These are phyloP conservation scores for Branchinecta lynchi DNA, from an alignment of 1,140 invertebrate genomes.

Conservation along the genomic window DNA sequence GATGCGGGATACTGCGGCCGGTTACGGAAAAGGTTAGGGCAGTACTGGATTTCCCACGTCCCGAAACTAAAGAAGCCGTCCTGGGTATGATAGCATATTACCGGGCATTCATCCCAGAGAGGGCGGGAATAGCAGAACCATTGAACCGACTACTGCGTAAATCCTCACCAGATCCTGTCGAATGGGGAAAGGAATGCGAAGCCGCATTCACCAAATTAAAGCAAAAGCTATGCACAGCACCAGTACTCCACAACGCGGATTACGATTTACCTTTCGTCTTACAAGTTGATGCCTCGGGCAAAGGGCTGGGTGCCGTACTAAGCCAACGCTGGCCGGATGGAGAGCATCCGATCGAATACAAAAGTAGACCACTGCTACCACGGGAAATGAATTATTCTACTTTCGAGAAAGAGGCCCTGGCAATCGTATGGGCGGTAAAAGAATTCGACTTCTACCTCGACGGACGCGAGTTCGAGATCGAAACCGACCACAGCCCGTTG, in stretches of 20 bases:
- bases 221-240: background rate
- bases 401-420: too few relatives aligned
- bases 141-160: slow-evolving; percentile 16
- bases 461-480: too few relatives aligned
- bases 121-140: slow-evolving; percentile 1
- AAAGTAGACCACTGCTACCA: background rate
- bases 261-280: background rate
- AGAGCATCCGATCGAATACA: background rate
- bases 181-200: background rate
- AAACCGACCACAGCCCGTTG: too few relatives aligned
- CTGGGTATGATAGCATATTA: slow-evolving; percentile 17
- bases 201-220: background rate
- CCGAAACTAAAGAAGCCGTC: slow-evolving; percentile 16
- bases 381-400: background rate
- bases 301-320: slow-evolving; percentile 13
- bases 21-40: slow-evolving; percentile 30
- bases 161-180: background rate
- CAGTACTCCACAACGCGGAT: background rate
- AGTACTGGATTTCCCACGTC: slow-evolving; percentile 27
- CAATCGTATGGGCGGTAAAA: too few relatives aligned
- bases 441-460: too few relatives aligned
- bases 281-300: slow-evolving; percentile 12
- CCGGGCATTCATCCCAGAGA: background rate
- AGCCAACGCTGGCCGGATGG: background rate
- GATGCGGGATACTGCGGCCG: slow-evolving; percentile 25